Percentiles rank a stretch among this genome's conserved stretches.
Evolutionary conservation across 2,113 vertebrate species (phyloP).

Genomic region (Myiagra hebetior): DNA sequence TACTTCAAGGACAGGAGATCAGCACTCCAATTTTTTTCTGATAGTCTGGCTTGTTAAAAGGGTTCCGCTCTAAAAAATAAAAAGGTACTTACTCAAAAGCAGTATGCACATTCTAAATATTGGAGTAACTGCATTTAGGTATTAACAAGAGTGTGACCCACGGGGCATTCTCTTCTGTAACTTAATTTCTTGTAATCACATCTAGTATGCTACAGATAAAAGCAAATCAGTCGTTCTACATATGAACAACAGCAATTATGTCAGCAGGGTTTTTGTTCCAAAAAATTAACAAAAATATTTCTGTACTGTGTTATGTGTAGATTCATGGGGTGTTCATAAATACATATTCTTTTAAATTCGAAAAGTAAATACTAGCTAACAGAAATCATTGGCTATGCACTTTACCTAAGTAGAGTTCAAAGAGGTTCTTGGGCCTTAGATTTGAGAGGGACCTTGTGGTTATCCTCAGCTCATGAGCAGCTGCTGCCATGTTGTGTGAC

Average conservation of each 20-base stretch:
- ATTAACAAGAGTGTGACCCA: background rate
- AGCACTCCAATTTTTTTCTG: background rate
- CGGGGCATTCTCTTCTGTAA: rapidly evolving
- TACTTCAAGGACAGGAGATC: background rate
- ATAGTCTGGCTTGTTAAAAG: background rate
- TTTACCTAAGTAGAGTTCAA: background rate
- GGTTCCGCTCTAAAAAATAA: background rate
- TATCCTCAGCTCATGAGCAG: background rate
- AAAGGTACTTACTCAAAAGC: background rate
- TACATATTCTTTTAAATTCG: rapidly evolving
- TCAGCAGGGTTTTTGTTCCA: background rate
- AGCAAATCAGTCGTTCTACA: background rate
- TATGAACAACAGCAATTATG: background rate
- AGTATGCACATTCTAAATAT: background rate
- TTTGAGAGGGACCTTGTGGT: background rate
- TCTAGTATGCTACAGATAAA: background rate
- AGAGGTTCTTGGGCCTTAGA: background rate
- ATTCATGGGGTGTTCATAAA: background rate
- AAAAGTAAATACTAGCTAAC: background rate
- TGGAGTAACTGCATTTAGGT: background rate
- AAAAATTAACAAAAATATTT: background rate
- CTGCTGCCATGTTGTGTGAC: background rate
- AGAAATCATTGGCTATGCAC: background rate
- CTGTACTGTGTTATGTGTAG: background rate
- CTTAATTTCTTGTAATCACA: background rate